Evolutionary conservation across 2,797 vertebrate genomes (phyloP).

Genomic region (Numenius phaeopus): DNA sequence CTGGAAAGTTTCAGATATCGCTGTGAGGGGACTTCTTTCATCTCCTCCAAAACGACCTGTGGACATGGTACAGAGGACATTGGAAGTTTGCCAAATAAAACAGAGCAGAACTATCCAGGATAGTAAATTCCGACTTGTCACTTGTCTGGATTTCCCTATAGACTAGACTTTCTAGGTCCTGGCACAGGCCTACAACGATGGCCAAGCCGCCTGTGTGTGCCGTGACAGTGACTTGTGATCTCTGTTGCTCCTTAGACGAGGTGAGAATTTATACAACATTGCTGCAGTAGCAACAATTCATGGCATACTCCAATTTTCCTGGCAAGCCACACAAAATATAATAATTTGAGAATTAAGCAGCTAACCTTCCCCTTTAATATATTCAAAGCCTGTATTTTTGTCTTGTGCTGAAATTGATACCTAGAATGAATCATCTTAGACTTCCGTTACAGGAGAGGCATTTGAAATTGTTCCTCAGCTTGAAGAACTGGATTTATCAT

Average conservation of each 20-base stretch:
- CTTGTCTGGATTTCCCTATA: background rate
- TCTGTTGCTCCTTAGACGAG: background rate
- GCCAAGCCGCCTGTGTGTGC: background rate
- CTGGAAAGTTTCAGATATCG: background rate
- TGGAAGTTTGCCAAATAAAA: background rate
- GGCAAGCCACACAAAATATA: background rate
- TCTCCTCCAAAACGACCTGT: background rate
- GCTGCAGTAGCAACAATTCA: background rate
- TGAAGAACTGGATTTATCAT: conserved; percentile 90
- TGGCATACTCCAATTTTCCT: background rate
- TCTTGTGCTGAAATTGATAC: background rate
- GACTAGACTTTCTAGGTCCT: background rate
- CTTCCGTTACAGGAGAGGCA: conserved; percentile 79
- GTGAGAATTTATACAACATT: background rate
- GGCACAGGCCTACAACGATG: background rate
- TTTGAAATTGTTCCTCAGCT: conserved; percentile 80
- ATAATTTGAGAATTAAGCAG: background rate
- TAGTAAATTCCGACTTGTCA: conserved; percentile 8
- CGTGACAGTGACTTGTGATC: background rate
- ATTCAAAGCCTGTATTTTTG: background rate
- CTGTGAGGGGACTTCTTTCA: background rate
- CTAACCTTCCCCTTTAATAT: background rate
- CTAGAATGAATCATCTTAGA: background rate
- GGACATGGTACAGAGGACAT: background rate
- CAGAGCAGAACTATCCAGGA: background rate